Evolutionary conservation across 2,888 invertebrate species (phyloP).

Genomic region (Drosophila pseudotalamancana): DNA sequence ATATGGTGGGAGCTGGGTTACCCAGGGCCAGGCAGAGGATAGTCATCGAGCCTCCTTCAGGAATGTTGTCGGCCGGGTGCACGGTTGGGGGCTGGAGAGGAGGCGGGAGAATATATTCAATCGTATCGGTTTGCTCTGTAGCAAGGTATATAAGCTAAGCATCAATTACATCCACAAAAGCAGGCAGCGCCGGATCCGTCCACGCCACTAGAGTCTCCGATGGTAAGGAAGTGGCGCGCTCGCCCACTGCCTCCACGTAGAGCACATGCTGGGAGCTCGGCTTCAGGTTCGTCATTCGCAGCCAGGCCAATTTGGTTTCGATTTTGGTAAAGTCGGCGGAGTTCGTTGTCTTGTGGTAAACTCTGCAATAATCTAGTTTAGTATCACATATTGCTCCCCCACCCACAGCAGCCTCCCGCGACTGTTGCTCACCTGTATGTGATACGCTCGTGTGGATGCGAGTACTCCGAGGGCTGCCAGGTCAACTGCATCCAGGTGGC

Average conservation of each 20-base stretch:
- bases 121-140: background rate
- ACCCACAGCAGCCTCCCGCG: too few relatives aligned
- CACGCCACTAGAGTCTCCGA: slow-evolving; percentile 93
- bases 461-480: slow-evolving; percentile 94
- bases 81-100: slow-evolving; percentile 92
- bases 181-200: slow-evolving; percentile 94
- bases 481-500: slow-evolving; percentile 92
- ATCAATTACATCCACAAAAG: slow-evolving; percentile 91
- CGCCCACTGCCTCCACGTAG: slow-evolving; percentile 89
- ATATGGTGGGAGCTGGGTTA: slow-evolving; percentile 93
- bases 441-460: slow-evolving; percentile 91
- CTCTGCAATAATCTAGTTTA: slow-evolving; percentile 83
- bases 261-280: slow-evolving; percentile 93
- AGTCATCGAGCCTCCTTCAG: slow-evolving; percentile 94
- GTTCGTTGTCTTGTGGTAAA: slow-evolving; percentile 89
- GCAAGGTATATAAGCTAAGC: slow-evolving; percentile 41
- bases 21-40: slow-evolving; percentile 94
- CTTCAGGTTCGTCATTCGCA: slow-evolving; percentile 88
- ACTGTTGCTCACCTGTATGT: slow-evolving; percentile 87
- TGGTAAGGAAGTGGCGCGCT: slow-evolving; percentile 89
- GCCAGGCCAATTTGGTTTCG: slow-evolving; percentile 89
- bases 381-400: background rate
- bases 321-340: slow-evolving; percentile 87
- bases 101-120: too few relatives aligned
- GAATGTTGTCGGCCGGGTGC: slow-evolving; percentile 92